Evolutionary conservation across 2,888 invertebrate genomes (phyloP).

Genomic region (Drosophila borborema): DNA sequence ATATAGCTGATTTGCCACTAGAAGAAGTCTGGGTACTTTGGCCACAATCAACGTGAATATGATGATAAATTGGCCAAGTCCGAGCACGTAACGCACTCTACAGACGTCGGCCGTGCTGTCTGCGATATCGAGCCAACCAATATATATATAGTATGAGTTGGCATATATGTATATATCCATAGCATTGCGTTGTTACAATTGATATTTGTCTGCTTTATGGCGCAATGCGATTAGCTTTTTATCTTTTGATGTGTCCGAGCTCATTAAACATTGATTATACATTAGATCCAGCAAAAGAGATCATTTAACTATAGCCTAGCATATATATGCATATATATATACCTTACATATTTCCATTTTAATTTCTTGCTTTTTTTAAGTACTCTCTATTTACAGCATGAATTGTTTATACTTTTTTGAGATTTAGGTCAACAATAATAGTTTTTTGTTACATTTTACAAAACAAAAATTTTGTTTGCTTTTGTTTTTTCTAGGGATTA

Average conservation of each 20-base stretch:
- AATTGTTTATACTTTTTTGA: conserved; percentile 32
- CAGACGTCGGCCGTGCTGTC: conserved; percentile 42
- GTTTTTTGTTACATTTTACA: conserved; percentile 34
- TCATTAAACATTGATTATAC: conserved; percentile 30
- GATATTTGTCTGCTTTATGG: conserved; percentile 44
- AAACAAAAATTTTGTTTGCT: conserved; percentile 22
- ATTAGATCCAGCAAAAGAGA: conserved; percentile 4
- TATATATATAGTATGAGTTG: background rate
- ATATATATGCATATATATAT: background rate
- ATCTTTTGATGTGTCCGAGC: conserved; percentile 59
- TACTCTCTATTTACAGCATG: conserved; percentile 17
- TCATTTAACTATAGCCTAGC: conserved; percentile 1
- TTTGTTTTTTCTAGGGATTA: conserved; percentile 13
- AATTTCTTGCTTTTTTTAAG: conserved; percentile 10
- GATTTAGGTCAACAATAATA: conserved; percentile 50
- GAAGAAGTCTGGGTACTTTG: conserved; percentile 12
- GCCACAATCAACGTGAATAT: conserved; percentile 27
- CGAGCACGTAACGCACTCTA: conserved; percentile 20
- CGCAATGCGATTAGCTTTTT: conserved; percentile 45
- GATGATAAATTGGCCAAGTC: conserved; percentile 35
- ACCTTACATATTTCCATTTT: background rate
- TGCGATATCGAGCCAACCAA: conserved; percentile 33
- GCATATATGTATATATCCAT: conserved; percentile 6
- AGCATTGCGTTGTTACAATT: conserved; percentile 48
- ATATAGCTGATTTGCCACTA: conserved; percentile 4